These are phyloP conservation scores for Heptranchias perlo DNA, from an alignment of 2,113 vertebrate species.

Conservation along the genomic window DNA sequence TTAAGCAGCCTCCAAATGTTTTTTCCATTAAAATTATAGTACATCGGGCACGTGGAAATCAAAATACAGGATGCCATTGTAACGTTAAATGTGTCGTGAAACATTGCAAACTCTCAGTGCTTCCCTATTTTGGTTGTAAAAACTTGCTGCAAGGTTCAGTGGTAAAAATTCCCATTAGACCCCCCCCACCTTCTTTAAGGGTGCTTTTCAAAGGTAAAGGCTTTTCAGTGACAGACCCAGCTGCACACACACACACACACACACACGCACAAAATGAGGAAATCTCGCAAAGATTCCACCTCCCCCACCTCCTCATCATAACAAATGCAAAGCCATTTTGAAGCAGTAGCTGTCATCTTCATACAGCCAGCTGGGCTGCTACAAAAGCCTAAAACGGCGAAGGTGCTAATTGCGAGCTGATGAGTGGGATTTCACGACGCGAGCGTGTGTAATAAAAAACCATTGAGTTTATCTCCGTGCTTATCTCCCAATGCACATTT, in stretches of 20 bases:
- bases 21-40: slow-evolving; percentile 30
- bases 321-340: slow-evolving; percentile 59
- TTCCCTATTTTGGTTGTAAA: not conserved
- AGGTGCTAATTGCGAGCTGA: slow-evolving; percentile 72
- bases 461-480: slow-evolving; percentile 47
- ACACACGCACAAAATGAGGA: slow-evolving; percentile 62
- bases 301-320: slow-evolving; percentile 34
- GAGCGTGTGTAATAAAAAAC: not conserved
- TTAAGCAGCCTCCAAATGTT: not conserved
- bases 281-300: slow-evolving; percentile 55
- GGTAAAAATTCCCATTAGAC: slow-evolving; percentile 57
- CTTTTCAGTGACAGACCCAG: slow-evolving; percentile 61
- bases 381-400: slow-evolving; percentile 59
- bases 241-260: slow-evolving; percentile 51
- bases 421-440: slow-evolving; percentile 56
- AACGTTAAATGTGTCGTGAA: not conserved
- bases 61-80: not conserved
- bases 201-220: slow-evolving; percentile 62
- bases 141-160: not conserved
- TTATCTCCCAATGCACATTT: slow-evolving; percentile 46
- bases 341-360: slow-evolving; percentile 62
- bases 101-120: not conserved
- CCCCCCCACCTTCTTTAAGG: slow-evolving; percentile 57
- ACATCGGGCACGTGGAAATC: not conserved
- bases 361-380: slow-evolving; percentile 60